Evolutionary conservation across 2,797 vertebrate genomes (phyloP).

Genomic region (Enteromius unitaeniatus): DNA sequence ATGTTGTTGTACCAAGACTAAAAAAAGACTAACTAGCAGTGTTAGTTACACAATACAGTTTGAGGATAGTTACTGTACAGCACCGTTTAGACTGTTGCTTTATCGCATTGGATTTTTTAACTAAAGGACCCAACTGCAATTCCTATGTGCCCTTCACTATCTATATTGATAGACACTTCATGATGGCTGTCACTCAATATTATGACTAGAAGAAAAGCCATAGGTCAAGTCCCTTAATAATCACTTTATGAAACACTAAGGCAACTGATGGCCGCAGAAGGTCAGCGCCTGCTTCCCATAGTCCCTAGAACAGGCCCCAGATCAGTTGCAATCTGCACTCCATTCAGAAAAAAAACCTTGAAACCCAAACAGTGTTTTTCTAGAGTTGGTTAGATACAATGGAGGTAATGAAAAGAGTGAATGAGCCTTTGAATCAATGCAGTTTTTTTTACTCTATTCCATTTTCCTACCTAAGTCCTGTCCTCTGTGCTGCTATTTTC

Average conservation of each 20-base stretch:
- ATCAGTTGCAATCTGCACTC: constrained; percentile 64
- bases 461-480: constrained; percentile 28
- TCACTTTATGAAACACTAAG: constrained; percentile 71
- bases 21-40: not conserved
- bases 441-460: constrained; percentile 21
- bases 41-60: not conserved
- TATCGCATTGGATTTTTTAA: not conserved
- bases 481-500: not conserved
- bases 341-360: constrained; percentile 72
- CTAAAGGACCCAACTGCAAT: constrained; percentile 57
- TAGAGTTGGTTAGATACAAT: constrained; percentile 71
- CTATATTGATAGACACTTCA: constrained; percentile 65
- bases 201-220: constrained; percentile 67
- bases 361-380: constrained; percentile 67
- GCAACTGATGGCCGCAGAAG: constrained; percentile 67
- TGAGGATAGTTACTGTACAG: not conserved
- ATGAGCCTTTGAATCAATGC: constrained; percentile 70
- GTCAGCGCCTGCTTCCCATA: constrained; percentile 61
- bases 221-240: constrained; percentile 74
- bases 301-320: constrained; percentile 62
- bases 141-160: constrained; percentile 62
- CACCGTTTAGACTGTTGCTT: not conserved
- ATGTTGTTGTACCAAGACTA: not conserved
- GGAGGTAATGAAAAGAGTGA: constrained; percentile 68
- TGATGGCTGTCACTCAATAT: constrained; percentile 52